These are phyloP conservation scores for Sepiola atlantica DNA, from an alignment of 2,888 invertebrate genomes.

Conservation along the genomic window DNA sequence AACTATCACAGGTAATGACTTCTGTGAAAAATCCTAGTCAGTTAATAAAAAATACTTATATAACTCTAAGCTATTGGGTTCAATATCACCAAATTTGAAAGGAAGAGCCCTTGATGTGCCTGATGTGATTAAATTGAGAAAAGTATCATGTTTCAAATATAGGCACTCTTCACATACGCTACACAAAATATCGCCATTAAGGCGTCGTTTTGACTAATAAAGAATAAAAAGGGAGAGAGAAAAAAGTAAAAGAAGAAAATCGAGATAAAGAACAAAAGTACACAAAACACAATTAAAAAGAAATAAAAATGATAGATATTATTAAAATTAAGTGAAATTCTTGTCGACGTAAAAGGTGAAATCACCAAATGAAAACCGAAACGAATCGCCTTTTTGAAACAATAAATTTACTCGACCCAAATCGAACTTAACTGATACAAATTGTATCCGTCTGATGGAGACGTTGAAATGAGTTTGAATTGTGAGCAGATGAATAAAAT, in stretches of 20 bases:
- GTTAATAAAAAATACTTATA: too few relatives aligned
- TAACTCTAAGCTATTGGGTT: too few relatives aligned
- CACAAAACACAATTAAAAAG: not conserved
- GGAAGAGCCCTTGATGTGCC: too few relatives aligned
- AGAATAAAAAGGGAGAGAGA: not conserved
- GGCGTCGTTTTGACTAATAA: too few relatives aligned
- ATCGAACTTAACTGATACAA: conserved; percentile 21
- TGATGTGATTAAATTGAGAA: too few relatives aligned
- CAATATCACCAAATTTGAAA: too few relatives aligned
- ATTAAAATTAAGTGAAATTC: not conserved
- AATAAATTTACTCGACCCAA: not conserved
- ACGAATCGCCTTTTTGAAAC: not conserved
- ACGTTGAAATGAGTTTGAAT: conserved; percentile 13
- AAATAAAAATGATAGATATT: not conserved
- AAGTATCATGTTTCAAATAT: too few relatives aligned
- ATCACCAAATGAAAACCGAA: conserved; percentile 7
- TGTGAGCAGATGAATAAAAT: not conserved
- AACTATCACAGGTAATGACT: too few relatives aligned
- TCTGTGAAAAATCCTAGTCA: too few relatives aligned
- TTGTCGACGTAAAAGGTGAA: not conserved
- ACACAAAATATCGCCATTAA: too few relatives aligned
- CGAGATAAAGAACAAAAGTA: not conserved
- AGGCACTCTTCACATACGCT: too few relatives aligned
- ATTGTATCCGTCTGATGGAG: conserved; percentile 9
- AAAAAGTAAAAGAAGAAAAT: not conserved